phyloP scores from a whole-genome alignment of 2,888 invertebrate genomes.

The Drosophila imparisetae region DNA sequence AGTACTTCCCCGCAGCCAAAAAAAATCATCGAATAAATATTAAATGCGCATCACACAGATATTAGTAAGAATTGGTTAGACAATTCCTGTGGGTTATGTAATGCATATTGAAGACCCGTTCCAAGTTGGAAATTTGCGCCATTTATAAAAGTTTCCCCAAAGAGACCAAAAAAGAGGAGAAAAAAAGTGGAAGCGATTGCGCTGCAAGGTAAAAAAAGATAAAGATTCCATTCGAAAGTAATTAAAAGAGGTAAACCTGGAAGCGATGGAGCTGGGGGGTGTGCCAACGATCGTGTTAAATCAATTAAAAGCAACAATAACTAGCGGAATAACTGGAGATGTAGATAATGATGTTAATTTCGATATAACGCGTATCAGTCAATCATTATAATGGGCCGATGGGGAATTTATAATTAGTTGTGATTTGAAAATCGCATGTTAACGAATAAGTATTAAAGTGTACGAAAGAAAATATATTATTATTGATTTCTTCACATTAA shows the following conservation, averaged over 20 bases:
- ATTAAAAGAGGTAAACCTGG: slow-evolving; percentile 9
- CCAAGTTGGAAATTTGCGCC: not conserved
- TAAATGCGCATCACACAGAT: slow-evolving; percentile 1
- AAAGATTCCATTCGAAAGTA: slow-evolving; percentile 5
- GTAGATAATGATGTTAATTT: slow-evolving; percentile 24
- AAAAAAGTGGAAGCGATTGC: slow-evolving; percentile 3
- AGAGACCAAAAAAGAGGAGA: not conserved
- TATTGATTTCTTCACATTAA: not conserved
- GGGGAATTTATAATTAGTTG: slow-evolving; percentile 6
- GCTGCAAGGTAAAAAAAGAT: slow-evolving; percentile 4
- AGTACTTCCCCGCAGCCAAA: slow-evolving; percentile 44
- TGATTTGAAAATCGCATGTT: slow-evolving; percentile 11
- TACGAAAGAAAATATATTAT: not conserved
- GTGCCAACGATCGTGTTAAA: slow-evolving; percentile 7
- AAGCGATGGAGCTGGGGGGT: not conserved
- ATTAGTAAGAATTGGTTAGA: slow-evolving; percentile 13
- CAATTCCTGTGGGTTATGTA: slow-evolving; percentile 20
- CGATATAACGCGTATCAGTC: slow-evolving; percentile 12
- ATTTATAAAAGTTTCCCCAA: slow-evolving; percentile 39
- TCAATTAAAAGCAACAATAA: slow-evolving; percentile 29
- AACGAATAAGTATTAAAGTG: not conserved
- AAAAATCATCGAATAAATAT: not conserved
- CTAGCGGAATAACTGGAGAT: slow-evolving; percentile 12
- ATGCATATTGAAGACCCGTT: slow-evolving; percentile 16
- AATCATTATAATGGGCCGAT: slow-evolving; percentile 19